These are phyloP conservation scores for Montipora capricornis DNA, from an alignment of 64 coral and sea anemone species.

Conservation along the genomic window DNA sequence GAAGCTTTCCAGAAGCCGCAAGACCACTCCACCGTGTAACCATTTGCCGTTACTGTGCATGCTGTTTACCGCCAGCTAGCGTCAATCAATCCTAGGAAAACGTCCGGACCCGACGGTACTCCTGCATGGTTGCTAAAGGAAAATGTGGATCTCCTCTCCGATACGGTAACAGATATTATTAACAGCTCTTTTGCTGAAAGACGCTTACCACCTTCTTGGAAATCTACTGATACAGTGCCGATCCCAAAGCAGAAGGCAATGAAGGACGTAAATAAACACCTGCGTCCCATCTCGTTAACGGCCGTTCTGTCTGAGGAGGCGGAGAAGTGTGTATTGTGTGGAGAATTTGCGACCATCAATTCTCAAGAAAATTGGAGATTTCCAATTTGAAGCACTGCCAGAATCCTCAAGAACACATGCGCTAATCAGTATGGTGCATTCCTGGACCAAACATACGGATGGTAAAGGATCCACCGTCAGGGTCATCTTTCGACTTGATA, in stretches of 20 bases:
- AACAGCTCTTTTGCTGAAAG: constrained; percentile 1
- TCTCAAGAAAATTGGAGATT: neutral
- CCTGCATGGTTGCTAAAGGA: neutral
- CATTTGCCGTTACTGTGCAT: neutral
- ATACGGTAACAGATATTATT: neutral
- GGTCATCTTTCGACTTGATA: neutral
- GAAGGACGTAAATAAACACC: constrained; percentile 3
- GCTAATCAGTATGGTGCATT: constrained; percentile 6
- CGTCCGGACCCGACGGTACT: neutral
- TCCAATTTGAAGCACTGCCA: neutral
- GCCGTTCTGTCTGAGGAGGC: neutral
- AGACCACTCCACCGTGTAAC: neutral
- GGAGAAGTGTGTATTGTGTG: constrained; percentile 8
- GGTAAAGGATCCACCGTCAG: neutral
- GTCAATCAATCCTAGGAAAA: neutral
- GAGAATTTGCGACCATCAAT: neutral
- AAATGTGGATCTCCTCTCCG: neutral
- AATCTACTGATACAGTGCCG: neutral
- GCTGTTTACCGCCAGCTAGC: neutral
- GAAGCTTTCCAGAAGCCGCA: neutral
- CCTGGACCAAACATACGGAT: neutral
- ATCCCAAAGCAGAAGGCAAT: constrained; percentile 15
- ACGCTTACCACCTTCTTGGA: constrained; percentile 4
- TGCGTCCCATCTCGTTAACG: constrained; percentile 9
- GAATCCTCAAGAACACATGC: neutral